A percentile compares a stretch with the other conserved stretches of the same genome.
Evolutionary conservation across 2,113 vertebrate genomes (phyloP).

Genomic region (Gnathonemus longibarbis): DNA sequence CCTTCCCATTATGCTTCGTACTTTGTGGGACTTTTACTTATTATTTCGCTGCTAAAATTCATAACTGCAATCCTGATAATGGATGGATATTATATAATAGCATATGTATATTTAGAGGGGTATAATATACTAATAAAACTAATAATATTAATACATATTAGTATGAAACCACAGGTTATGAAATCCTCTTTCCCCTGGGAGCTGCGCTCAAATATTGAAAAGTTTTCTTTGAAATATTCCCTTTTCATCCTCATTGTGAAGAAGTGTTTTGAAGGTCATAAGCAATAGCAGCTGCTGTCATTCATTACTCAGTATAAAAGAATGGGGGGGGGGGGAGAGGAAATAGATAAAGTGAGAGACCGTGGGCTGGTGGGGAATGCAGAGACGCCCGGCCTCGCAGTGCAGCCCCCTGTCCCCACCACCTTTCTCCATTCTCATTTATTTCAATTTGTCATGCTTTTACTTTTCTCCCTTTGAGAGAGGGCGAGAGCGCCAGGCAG

Average conservation of each 20-base stretch:
- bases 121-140: background rate
- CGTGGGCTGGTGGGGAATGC: constrained; percentile 16
- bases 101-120: background rate
- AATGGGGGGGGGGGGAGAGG: background rate
- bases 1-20: background rate
- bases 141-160: background rate
- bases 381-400: constrained; percentile 29
- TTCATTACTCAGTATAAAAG: constrained; percentile 22
- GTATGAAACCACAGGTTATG: background rate
- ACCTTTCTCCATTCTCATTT: constrained; percentile 58
- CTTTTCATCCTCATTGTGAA: constrained; percentile 37
- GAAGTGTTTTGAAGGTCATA: constrained; percentile 47
- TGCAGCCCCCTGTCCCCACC: constrained; percentile 38
- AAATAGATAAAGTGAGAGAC: constrained; percentile 25
- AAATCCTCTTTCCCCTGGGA: background rate
- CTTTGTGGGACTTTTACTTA: background rate
- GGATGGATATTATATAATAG: background rate
- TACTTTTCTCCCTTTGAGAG: constrained; percentile 58
- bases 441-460: constrained; percentile 71
- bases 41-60: background rate
- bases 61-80: background rate
- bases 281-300: constrained; percentile 28
- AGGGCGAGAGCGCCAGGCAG: constrained; percentile 44
- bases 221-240: constrained; percentile 29
- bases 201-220: constrained; percentile 16